These are phyloP conservation scores for Athene cunicularia DNA, from an alignment of 2,113 vertebrate species.

Conservation along the genomic window DNA sequence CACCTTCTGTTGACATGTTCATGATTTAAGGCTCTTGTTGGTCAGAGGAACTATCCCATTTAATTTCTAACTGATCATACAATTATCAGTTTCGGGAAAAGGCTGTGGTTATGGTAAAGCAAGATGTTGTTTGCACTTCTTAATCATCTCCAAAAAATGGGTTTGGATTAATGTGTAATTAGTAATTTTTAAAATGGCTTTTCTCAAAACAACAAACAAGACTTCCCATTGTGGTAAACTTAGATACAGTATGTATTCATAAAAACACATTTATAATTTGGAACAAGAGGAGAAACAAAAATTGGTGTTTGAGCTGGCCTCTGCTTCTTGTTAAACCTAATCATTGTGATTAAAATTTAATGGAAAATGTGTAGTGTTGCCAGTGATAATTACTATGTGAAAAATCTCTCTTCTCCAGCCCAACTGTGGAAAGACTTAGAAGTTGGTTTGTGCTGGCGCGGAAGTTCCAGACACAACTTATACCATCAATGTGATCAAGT, in stretches of 20 bases:
- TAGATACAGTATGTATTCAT: slow-evolving; percentile 21
- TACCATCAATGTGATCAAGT: too few species aligned
- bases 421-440: not conserved
- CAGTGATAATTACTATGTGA: not conserved
- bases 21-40: not conserved
- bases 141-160: slow-evolving; percentile 59
- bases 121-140: slow-evolving; percentile 32
- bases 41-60: not conserved
- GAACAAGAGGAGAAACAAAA: not conserved
- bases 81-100: slow-evolving; percentile 42
- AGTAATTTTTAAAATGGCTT: slow-evolving; percentile 59
- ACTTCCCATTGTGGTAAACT: slow-evolving; percentile 34
- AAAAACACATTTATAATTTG: slow-evolving; percentile 41
- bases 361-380: not conserved
- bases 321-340: not conserved
- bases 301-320: not conserved
- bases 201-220: slow-evolving; percentile 20
- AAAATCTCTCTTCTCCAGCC: not conserved
- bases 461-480: too few species aligned
- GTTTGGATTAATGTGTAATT: slow-evolving; percentile 57
- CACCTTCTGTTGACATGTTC: not conserved
- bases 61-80: slow-evolving; percentile 42
- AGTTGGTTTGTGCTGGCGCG: not conserved
- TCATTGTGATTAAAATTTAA: not conserved
- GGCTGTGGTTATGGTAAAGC: slow-evolving; percentile 31